These are phyloP conservation scores for Popillia japonica DNA, from an alignment of 1,140 invertebrate species.

Conservation along the genomic window DNA sequence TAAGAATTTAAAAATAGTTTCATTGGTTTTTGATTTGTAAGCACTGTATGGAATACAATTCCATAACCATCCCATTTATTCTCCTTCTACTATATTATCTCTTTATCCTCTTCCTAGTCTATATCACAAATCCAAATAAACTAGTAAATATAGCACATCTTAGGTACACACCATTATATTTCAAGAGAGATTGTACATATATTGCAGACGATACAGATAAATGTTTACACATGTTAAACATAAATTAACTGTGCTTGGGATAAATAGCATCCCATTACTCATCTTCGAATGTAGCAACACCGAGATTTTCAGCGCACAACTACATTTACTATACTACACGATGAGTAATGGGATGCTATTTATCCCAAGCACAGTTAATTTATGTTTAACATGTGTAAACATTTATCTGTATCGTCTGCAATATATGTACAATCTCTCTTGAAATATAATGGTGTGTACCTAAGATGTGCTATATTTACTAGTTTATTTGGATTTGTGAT, in stretches of 20 bases:
- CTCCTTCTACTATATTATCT: no score
- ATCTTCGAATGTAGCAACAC: background rate
- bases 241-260: background rate
- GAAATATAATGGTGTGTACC: background rate
- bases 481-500: background rate
- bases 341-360: background rate
- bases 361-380: background rate
- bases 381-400: constrained; percentile 15
- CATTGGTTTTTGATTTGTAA: no score
- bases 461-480: background rate
- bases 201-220: background rate
- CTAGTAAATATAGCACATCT: background rate
- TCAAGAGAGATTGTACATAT: background rate
- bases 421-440: background rate
- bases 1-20: no score
- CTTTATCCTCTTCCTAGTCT: no score
- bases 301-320: constrained; percentile 3
- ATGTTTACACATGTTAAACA: constrained; percentile 15
- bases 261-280: background rate
- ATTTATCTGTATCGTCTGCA: background rate
- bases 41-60: no score
- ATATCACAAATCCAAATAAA: background rate
- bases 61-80: no score
- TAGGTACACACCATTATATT: background rate
- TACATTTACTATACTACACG: background rate